These are phyloP conservation scores for Capricornis sumatraensis DNA, from an alignment of 2,113 vertebrate genomes.

Conservation along the genomic window DNA sequence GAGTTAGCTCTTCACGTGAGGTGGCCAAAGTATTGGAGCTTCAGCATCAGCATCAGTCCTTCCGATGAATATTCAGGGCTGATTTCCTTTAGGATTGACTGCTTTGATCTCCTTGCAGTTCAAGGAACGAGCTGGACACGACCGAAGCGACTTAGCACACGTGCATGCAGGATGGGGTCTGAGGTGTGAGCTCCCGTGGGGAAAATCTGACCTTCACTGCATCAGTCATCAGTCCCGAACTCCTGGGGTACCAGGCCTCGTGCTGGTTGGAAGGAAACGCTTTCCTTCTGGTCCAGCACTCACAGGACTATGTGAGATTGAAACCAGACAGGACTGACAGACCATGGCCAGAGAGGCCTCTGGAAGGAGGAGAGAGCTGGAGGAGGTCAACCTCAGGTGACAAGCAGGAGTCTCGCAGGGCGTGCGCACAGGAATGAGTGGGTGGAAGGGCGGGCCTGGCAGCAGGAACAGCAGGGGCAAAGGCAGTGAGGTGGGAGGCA, in stretches of 20 bases:
- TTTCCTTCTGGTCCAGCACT: background rate
- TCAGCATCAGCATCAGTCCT: background rate
- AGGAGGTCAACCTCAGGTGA: background rate
- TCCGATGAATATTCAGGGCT: background rate
- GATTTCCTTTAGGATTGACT: background rate
- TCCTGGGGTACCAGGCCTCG: background rate
- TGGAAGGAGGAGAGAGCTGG: background rate
- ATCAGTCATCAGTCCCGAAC: background rate
- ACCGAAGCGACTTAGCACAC: background rate
- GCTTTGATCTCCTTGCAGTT: background rate
- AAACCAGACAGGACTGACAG: background rate
- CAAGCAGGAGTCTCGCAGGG: background rate
- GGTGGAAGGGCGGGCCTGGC: background rate
- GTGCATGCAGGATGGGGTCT: background rate
- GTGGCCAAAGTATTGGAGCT: background rate
- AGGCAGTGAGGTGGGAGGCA: background rate
- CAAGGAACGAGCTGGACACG: fast-evolving
- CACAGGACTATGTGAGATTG: background rate
- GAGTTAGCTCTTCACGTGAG: background rate
- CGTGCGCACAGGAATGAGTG: background rate
- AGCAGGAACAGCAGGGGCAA: background rate
- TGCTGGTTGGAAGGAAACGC: background rate
- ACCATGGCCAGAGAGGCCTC: background rate
- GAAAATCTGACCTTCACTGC: no score
- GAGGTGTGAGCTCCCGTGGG: background rate